Conservation (phyloP, 2,888 invertebrate genomes). For the Alsophila aescularia region DNA sequence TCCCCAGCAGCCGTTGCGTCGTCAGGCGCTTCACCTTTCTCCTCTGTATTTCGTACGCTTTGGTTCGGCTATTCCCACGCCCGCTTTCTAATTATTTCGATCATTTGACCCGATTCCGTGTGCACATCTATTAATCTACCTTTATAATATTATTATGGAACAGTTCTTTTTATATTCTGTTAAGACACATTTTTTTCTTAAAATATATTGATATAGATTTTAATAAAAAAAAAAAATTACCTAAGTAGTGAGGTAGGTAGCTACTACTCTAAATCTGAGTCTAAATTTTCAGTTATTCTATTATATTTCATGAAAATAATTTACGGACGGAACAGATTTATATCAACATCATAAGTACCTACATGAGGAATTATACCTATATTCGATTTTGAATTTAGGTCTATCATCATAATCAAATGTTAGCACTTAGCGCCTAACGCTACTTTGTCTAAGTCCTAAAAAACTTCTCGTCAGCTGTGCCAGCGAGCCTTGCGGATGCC, state of each 20-base stretch:
- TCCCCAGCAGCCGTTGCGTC: conserved; percentile 2
- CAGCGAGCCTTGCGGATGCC: conserved; percentile 11
- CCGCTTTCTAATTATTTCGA: conserved; percentile 53
- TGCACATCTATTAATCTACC: conserved; percentile 32
- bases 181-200: too few species aligned
- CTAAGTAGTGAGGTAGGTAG: too few species aligned
- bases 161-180: background rate
- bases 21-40: conserved; percentile 42
- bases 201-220: too few species aligned
- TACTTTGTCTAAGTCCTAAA: background rate
- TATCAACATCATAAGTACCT: too few species aligned
- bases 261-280: too few species aligned
- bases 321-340: too few species aligned
- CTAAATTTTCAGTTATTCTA: too few species aligned
- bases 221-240: too few species aligned
- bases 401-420: background rate
- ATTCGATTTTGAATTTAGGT: too few species aligned
- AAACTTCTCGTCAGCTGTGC: background rate
- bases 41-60: conserved; percentile 31
- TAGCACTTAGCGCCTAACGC: background rate
- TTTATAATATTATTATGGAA: background rate
- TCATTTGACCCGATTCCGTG: conserved; percentile 46
- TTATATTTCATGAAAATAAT: too few species aligned
- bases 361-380: too few species aligned
- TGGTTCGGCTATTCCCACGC: conserved; percentile 47